Conservation (phyloP, 2,113 vertebrate species). For the Corynorhinus townsendii region DNA sequence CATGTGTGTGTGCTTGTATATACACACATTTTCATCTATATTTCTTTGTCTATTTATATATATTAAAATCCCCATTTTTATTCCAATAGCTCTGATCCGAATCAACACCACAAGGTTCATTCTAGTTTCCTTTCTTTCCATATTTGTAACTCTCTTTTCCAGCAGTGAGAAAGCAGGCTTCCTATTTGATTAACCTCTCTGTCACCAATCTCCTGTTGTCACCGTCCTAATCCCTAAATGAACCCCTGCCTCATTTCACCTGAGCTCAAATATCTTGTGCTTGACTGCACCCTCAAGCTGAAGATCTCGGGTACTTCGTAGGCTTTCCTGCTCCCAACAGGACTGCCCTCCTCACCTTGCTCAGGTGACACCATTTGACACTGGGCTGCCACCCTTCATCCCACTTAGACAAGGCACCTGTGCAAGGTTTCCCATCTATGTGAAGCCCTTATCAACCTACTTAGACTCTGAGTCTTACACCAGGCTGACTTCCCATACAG, state of each 20-base stretch:
- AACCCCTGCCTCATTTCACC: neutral
- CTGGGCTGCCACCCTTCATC: neutral
- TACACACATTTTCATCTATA: neutral
- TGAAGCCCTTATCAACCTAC: neutral
- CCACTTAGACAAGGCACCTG: neutral
- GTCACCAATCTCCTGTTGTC: neutral
- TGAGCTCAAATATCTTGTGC: neutral
- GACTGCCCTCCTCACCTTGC: neutral
- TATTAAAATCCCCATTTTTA: neutral
- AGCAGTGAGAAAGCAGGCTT: neutral
- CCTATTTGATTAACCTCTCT: neutral
- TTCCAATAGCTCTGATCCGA: neutral
- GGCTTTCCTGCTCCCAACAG: neutral
- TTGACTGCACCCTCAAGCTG: neutral
- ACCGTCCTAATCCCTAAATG: neutral
- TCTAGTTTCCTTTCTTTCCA: neutral
- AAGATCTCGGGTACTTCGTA: neutral
- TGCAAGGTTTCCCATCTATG: neutral
- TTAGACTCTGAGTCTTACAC: neutral
- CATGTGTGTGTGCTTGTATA: neutral
- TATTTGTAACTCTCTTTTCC: neutral
- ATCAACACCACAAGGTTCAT: neutral
- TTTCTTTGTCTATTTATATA: neutral
- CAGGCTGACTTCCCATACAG: neutral
- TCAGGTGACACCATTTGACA: neutral